Percentiles rank a stretch among this genome's conserved stretches.
Evolutionary conservation across 2,888 invertebrate species (phyloP).

Genomic region (Nysson spinosus): DNA sequence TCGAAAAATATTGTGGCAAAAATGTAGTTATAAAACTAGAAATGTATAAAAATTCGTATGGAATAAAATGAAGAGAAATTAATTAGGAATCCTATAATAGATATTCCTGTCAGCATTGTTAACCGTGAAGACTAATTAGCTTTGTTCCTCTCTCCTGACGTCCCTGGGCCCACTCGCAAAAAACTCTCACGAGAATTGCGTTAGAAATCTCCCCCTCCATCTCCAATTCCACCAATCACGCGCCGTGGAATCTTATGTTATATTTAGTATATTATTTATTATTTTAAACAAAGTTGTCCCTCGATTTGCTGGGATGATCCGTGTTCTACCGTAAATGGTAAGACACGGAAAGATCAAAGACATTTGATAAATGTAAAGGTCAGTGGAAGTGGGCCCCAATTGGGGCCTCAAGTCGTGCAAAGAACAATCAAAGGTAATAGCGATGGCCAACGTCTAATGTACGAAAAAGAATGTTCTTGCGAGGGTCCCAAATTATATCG

Average conservation of each 20-base stretch:
- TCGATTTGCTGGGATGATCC: too few relatives aligned
- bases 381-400: background rate
- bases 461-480: background rate
- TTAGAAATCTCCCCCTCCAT: constrained; percentile 1
- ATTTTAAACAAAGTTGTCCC: too few relatives aligned
- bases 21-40: too few relatives aligned
- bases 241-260: too few relatives aligned
- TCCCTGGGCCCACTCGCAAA: constrained; percentile 34
- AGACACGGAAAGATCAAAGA: background rate
- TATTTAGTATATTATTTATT: too few relatives aligned
- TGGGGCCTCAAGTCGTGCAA: constrained; percentile 7
- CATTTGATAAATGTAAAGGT: constrained; percentile 19
- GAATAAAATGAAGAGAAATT: too few relatives aligned
- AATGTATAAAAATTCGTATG: too few relatives aligned
- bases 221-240: constrained; percentile 15
- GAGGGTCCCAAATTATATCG: too few relatives aligned
- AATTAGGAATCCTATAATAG: too few relatives aligned
- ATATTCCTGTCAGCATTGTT: constrained; percentile 34
- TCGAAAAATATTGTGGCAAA: too few relatives aligned
- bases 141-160: constrained; percentile 19
- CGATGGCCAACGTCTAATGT: background rate
- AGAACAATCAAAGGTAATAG: background rate
- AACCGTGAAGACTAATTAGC: constrained; percentile 33
- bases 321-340: background rate
- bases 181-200: constrained; percentile 57